These are phyloP conservation scores for Leptinotarsa peninsularis DNA, from an alignment of 2,888 invertebrate genomes.

Conservation along the genomic window DNA sequence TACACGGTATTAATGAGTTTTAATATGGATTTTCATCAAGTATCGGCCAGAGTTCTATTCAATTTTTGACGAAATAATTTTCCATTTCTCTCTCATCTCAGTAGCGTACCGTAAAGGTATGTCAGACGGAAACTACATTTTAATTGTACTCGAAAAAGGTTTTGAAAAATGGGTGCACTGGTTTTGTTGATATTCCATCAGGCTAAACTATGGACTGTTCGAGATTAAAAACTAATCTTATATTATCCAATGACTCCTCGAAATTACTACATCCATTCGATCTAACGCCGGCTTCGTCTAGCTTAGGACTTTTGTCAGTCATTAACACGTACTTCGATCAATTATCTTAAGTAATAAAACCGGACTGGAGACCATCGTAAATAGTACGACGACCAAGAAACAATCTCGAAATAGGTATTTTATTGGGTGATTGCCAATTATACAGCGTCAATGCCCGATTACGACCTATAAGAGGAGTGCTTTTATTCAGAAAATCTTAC, in stretches of 20 bases:
- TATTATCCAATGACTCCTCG: not conserved
- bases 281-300: not conserved
- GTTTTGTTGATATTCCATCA: too few relatives aligned
- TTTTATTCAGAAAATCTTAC: not conserved
- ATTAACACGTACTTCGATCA: constrained; percentile 11
- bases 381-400: constrained; percentile 11
- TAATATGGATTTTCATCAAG: too few relatives aligned
- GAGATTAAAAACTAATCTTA: too few relatives aligned
- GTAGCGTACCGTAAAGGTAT: too few relatives aligned
- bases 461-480: not conserved
- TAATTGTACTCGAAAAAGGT: too few relatives aligned
- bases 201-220: too few relatives aligned
- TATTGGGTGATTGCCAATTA: constrained; percentile 16
- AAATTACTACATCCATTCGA: not conserved
- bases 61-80: too few relatives aligned
- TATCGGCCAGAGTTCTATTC: too few relatives aligned
- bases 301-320: not conserved
- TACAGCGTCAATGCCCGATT: constrained; percentile 9
- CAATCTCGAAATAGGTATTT: constrained; percentile 13
- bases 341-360: not conserved
- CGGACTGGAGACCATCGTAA: constrained; percentile 1
- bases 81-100: too few relatives aligned
- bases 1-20: too few relatives aligned
- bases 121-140: too few relatives aligned
- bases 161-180: too few relatives aligned